Evolutionary conservation across 2,797 vertebrate genomes (phyloP), one percentile per base, ranked within the genome.

Genomic region (Anabas testudineus): DNA sequence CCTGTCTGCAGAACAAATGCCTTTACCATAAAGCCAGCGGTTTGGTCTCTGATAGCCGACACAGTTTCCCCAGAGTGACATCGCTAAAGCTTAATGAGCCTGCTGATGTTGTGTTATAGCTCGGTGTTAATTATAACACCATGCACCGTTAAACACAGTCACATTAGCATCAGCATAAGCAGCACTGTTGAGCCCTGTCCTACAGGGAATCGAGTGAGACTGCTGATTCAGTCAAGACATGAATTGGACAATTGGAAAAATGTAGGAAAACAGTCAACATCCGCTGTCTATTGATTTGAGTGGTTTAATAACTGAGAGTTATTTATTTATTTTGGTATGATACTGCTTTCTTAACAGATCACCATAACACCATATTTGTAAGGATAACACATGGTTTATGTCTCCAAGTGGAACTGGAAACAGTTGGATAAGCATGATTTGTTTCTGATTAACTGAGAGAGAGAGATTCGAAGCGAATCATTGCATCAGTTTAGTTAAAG

Each of bases 41-140:
- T 77, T 76, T 22, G 19, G 37, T 28, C 58, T 68, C 73, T 52
- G 65, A 77, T 49, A 54, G 74, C 34, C 1, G 19, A 61, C 73
- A 54, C 65, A 55, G 63, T 85, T 83, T 87, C 89, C 84, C 86
- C 74, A 74, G 82, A 83, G 87, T 88, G 89, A 88, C 87, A 83
- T 61, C 62, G 81, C 78, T 58, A 30, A 82, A 82, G 83, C 73
- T 70, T 87, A 92, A 91, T 88, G 81, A 75, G 83, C 74, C 84
- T 73, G 75, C 71, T 87, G 86, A 88, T 88, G 74, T 74, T 77
- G 83, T 83, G 85, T 78, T 85, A 87, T 84, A 79, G 84, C 71
- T 55, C 12, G 48, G 86, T 85, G 85, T 89, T 92, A 91, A 91
- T 90, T 92, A 90, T 85, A 85, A 84, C 79, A 51, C 77, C 78